Evolutionary conservation across 2,888 invertebrate genomes (phyloP).

Genomic region (Cybosia mesomella): DNA sequence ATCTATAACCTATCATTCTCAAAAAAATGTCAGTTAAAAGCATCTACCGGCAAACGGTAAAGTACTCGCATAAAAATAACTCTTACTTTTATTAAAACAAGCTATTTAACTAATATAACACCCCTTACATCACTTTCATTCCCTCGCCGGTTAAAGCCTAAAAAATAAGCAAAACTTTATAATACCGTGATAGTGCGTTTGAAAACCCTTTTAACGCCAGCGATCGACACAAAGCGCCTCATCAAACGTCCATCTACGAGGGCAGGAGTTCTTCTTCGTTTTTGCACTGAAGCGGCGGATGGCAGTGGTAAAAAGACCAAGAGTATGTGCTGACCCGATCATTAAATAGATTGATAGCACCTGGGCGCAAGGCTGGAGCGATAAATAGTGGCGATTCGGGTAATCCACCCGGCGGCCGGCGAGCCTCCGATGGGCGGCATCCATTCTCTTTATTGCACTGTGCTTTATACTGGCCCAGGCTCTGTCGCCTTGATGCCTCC

Average conservation of each 20-base stretch:
- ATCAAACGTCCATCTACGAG: conserved; percentile 85
- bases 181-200: conserved; percentile 71
- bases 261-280: conserved; percentile 73
- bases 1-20: too few species aligned
- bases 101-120: conserved; percentile 8
- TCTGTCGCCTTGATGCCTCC: conserved; percentile 79
- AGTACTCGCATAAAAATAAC: background rate
- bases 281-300: conserved; percentile 68
- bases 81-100: background rate
- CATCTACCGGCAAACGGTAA: background rate
- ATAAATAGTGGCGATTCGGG: conserved; percentile 87
- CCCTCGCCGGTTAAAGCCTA: conserved; percentile 30
- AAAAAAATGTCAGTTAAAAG: background rate
- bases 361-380: conserved; percentile 85
- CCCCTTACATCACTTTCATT: conserved; percentile 24
- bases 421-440: conserved; percentile 84
- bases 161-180: conserved; percentile 53
- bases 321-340: conserved; percentile 86
- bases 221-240: conserved; percentile 85
- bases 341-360: conserved; percentile 87
- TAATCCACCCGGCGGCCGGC: conserved; percentile 81
- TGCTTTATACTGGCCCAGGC: conserved; percentile 81
- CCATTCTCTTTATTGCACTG: conserved; percentile 86
- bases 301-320: conserved; percentile 79
- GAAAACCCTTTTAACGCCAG: conserved; percentile 78